phyloP scores from a whole-genome alignment of 2,113 vertebrate genomes.

The Paramormyrops kingsleyae region DNA sequence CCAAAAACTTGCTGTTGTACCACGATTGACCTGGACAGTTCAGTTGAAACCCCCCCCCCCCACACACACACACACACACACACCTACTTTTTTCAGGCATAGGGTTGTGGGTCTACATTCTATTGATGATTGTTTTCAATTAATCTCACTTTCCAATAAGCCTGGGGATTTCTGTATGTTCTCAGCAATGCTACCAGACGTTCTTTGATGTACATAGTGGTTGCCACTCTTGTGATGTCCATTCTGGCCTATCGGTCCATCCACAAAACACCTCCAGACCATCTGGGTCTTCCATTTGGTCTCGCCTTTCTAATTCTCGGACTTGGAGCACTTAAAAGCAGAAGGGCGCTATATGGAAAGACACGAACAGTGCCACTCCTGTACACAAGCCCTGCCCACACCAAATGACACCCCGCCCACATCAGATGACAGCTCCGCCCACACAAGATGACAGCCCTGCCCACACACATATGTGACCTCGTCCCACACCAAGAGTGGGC shows the following conservation, averaged over 20 bases:
- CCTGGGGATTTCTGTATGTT: not conserved
- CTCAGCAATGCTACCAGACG: not conserved
- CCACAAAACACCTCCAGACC: not conserved
- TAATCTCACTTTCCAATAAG: not conserved
- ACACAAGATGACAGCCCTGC: not conserved
- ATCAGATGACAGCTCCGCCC: not conserved
- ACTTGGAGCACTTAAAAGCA: not conserved
- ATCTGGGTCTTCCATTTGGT: not conserved
- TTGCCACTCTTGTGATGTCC: not conserved
- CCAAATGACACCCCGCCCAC: not conserved
- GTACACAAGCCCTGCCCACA: not conserved
- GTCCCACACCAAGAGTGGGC: not conserved
- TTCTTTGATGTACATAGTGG: not conserved
- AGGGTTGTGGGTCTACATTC: not conserved
- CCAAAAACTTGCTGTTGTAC: not conserved
- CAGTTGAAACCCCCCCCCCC: not conserved
- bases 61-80: not conserved
- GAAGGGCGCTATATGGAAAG: not conserved
- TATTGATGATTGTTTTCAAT: not conserved
- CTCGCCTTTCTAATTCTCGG: not conserved
- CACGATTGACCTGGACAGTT: not conserved
- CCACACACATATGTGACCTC: not conserved
- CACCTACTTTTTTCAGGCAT: not conserved
- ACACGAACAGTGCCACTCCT: not conserved
- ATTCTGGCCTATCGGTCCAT: not conserved